Conservation (phyloP, 2,113 vertebrate genomes). For the Brachirus orientalis region DNA sequence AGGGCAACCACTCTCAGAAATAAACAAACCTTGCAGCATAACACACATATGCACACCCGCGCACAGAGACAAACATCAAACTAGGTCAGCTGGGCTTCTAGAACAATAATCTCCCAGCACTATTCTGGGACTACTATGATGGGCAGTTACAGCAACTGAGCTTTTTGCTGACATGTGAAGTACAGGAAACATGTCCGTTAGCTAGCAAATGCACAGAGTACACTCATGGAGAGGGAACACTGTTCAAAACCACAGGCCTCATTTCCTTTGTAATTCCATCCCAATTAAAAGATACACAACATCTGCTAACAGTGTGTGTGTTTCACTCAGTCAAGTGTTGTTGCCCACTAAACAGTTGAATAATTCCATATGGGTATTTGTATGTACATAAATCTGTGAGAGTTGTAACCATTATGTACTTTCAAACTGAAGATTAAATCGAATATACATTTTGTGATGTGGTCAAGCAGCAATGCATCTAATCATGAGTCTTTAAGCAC, state of each 20-base stretch:
- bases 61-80: slow-evolving; percentile 47
- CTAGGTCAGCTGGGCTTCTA: slow-evolving; percentile 68
- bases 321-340: slow-evolving; percentile 3
- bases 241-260: slow-evolving; percentile 57
- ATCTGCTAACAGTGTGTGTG: slow-evolving; percentile 54
- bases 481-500: not conserved
- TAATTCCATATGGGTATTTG: slow-evolving; percentile 20
- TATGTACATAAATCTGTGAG: not conserved
- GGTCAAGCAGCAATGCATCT: not conserved
- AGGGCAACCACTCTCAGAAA: slow-evolving; percentile 63
- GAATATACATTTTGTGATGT: not conserved
- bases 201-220: slow-evolving; percentile 19
- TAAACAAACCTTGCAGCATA: slow-evolving; percentile 62
- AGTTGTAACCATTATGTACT: not conserved
- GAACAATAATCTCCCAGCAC: slow-evolving; percentile 67
- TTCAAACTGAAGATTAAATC: not conserved
- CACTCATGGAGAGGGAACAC: slow-evolving; percentile 55
- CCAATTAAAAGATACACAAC: slow-evolving; percentile 59
- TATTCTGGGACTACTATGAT: slow-evolving; percentile 74
- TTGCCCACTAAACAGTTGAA: slow-evolving; percentile 27
- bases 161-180: slow-evolving; percentile 57
- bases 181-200: slow-evolving; percentile 55
- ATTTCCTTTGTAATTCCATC: slow-evolving; percentile 65
- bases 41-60: slow-evolving; percentile 21
- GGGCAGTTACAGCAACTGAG: slow-evolving; percentile 49